These are phyloP conservation scores for Alces alces DNA, from an alignment of 2,113 vertebrate genomes.

Conservation along the genomic window DNA sequence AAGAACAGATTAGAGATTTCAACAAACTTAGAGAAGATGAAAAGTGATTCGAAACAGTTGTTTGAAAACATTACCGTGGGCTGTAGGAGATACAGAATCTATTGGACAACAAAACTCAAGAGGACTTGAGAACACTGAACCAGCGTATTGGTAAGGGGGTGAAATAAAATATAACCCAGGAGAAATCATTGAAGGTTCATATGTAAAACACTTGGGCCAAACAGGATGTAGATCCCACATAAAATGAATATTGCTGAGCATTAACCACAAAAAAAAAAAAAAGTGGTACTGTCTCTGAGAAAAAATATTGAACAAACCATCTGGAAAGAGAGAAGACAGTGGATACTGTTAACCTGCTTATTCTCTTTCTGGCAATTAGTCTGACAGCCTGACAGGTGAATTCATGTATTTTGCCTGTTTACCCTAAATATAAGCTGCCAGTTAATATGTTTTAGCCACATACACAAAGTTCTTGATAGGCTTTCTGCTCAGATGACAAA, in stretches of 20 bases:
- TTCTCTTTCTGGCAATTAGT: background rate
- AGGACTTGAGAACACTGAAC: background rate
- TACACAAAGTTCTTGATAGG: background rate
- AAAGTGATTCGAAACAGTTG: background rate
- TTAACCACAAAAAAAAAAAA: background rate
- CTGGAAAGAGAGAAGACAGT: background rate
- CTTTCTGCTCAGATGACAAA: background rate
- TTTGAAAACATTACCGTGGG: background rate
- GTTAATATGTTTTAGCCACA: background rate
- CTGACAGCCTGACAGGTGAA: background rate
- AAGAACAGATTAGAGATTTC: slow-evolving; percentile 15
- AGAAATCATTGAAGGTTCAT: background rate
- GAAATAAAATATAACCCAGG: background rate
- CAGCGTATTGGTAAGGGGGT: background rate
- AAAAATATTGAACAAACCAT: background rate
- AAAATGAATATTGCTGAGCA: background rate
- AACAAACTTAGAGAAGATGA: background rate
- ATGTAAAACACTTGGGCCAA: background rate
- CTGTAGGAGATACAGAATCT: background rate
- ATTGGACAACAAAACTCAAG: background rate
- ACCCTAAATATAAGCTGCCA: background rate
- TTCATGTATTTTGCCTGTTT: background rate
- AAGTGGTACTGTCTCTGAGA: background rate
- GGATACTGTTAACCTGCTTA: background rate
- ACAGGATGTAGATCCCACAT: background rate